These are phyloP conservation scores for Neomonachus schauinslandi DNA, from an alignment of 2,113 vertebrate species.

Conservation along the genomic window DNA sequence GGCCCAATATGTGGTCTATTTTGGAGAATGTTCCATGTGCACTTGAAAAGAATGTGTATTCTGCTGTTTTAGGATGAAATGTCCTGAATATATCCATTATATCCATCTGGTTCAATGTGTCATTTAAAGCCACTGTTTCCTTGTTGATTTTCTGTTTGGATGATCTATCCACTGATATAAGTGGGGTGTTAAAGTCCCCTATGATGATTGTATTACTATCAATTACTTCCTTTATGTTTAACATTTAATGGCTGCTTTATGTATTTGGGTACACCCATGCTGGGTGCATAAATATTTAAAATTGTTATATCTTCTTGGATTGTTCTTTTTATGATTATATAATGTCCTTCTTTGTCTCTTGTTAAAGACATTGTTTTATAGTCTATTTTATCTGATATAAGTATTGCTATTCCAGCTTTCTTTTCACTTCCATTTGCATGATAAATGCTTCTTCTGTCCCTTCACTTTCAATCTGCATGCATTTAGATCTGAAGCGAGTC, in stretches of 20 bases:
- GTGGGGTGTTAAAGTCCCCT: not conserved
- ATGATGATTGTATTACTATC: not conserved
- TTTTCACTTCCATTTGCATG: not conserved
- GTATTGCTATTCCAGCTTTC: not conserved
- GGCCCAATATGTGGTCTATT: not conserved
- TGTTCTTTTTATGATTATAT: not conserved
- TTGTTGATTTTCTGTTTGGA: not conserved
- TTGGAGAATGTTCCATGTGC: not conserved
- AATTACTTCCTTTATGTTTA: not conserved
- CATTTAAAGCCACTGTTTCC: not conserved
- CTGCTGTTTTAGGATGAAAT: not conserved
- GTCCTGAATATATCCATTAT: not conserved
- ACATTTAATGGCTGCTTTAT: not conserved
- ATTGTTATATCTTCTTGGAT: not conserved
- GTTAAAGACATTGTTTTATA: not conserved
- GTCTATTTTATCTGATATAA: not conserved
- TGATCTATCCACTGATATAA: not conserved
- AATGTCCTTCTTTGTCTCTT: not conserved
- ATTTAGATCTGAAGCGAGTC: not conserved
- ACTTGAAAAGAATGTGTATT: not conserved
- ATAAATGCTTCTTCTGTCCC: not conserved
- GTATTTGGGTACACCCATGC: not conserved
- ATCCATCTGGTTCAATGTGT: not conserved
- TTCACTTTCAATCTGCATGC: not conserved
- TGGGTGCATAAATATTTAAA: not conserved